Conservation (phyloP, 2,113 vertebrate species). For the Muntiacus reevesi region DNA sequence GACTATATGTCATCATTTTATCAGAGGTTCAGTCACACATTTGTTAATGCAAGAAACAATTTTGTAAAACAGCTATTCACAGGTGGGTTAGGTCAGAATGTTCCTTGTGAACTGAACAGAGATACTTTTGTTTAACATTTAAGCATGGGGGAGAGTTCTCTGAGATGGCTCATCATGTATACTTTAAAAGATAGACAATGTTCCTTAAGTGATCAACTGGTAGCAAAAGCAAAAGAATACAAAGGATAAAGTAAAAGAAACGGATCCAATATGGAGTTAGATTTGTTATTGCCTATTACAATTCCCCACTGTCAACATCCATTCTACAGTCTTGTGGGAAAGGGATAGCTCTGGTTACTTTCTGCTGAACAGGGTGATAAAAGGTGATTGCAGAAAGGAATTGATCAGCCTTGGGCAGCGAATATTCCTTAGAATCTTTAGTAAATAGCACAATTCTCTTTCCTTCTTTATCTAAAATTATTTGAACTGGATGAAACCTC, state of each 20-base stretch:
- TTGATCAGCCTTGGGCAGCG: not conserved
- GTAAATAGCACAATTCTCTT: not conserved
- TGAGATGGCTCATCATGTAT: not conserved
- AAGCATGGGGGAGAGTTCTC: not conserved
- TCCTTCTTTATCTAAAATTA: not conserved
- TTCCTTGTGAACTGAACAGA: not conserved
- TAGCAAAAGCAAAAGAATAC: not conserved
- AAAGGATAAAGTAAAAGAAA: not conserved
- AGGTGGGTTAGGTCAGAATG: not conserved
- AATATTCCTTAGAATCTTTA: not conserved
- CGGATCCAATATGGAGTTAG: not conserved
- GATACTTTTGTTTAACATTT: not conserved
- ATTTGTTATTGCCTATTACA: not conserved
- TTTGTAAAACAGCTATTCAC: not conserved
- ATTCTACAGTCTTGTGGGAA: not conserved
- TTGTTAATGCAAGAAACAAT: not conserved
- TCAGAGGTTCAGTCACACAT: not conserved
- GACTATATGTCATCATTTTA: not conserved
- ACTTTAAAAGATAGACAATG: not conserved
- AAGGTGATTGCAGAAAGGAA: not conserved
- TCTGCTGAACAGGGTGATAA: not conserved
- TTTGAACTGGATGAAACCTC: not conserved
- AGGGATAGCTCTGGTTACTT: not conserved
- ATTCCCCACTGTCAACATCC: not conserved
- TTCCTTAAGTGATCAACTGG: not conserved